Conservation (phyloP, 2,888 invertebrate species). For the Ferdinandea cuprea region DNA sequence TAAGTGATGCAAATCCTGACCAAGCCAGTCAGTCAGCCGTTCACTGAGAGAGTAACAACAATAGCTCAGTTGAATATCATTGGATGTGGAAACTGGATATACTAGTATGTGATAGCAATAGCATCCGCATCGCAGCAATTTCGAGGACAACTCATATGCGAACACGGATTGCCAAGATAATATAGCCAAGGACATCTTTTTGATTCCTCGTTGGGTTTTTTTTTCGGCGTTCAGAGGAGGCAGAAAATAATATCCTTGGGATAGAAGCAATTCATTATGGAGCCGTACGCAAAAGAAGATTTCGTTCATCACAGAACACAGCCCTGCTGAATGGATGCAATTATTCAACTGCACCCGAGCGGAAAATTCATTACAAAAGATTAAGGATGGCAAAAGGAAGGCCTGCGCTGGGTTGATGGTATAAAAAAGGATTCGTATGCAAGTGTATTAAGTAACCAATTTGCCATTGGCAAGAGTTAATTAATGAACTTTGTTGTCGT, state of each 20-base stretch:
- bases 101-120: constrained; percentile 1
- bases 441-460: constrained; percentile 30
- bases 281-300: constrained; percentile 45
- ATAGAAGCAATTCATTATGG: constrained; percentile 55
- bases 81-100: constrained; percentile 28
- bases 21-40: constrained; percentile 50
- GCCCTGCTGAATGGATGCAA: constrained; percentile 48
- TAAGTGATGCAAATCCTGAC: constrained; percentile 73
- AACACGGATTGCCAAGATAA: constrained; percentile 49
- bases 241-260: constrained; percentile 55
- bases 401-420: background rate
- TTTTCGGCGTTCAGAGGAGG: background rate
- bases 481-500: constrained; percentile 5
- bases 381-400: background rate
- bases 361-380: constrained; percentile 58
- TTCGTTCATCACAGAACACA: constrained; percentile 31
- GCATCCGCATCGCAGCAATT: constrained; percentile 28
- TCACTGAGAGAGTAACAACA: constrained; percentile 50
- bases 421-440: constrained; percentile 16
- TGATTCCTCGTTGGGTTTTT: background rate
- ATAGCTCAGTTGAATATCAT: constrained; percentile 45
- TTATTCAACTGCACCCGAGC: constrained; percentile 49
- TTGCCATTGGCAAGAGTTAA: constrained; percentile 17
- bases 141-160: constrained; percentile 57
- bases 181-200: constrained; percentile 50